Base-by-base conservation (phyloP, 2,888 invertebrate genomes). In the Buathra laborator region DNA sequence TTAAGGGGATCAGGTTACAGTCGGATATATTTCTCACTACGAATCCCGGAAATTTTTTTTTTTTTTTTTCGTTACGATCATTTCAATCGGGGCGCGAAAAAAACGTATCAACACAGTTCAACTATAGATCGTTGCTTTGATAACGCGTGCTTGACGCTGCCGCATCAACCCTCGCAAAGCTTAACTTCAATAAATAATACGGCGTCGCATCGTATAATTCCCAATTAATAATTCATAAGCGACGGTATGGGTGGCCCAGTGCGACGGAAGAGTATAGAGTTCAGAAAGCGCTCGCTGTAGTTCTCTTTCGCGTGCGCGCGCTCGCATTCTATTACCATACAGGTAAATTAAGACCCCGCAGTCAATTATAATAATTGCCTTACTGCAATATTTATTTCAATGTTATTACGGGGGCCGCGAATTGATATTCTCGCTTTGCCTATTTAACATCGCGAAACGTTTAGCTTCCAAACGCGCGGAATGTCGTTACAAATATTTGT, bases 161-260 rank as follows among this genome's bases (percentile, higher is more conserved):
- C 83, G 83, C 14, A 37, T 46, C 71, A 72, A 56, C 53, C 46
- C 82, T 19, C 51, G 66, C 79, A 56, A 82, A 76, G 87, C 75
- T 90, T 89, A 88, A 74, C 82, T 86, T 89, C 87, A 88, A 90
- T 90, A 89, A 87, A 89, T 90, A 89, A 90, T 89, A 80, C 80
- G 51, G 79, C 82, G 80, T 74, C 53, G 81, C 77, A 59, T 80
- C 85, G 86, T 86, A 86, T 87, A 87, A 85, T 87, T 87, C 81
- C 64, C 87, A 88, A 91, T 92, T 91, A 91, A 91, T 91, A 91
- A 92, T 92, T 91, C 90, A 91, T 91, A 89, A 88, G 88, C 76
- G 83, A 75, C 87, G 87, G 85, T 87, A 86, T 87, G 90, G 88
- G 89, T 89, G 89, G 84, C 88, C 81, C 62, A 51, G 76, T 24